Conservation (phyloP, 2,797 vertebrate genomes). For the Simalia tracyae region DNA sequence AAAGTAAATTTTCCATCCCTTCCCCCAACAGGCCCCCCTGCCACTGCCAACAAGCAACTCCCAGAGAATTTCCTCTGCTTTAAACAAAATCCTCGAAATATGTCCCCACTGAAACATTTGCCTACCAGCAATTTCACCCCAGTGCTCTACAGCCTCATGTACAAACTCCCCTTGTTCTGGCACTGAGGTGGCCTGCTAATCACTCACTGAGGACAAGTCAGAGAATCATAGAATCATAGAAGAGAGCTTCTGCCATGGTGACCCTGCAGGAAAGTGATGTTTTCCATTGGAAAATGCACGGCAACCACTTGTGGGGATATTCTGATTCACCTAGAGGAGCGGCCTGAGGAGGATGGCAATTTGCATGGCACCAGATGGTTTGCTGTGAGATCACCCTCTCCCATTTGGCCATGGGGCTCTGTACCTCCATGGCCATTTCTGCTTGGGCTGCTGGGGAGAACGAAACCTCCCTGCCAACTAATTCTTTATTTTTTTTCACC, state of each 20-base stretch:
- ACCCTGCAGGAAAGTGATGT: not conserved
- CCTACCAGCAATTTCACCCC: not conserved
- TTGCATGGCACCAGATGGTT: not conserved
- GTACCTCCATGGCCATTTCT: not conserved
- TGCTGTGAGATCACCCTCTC: not conserved
- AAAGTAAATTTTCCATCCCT: not conserved
- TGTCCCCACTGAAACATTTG: not conserved
- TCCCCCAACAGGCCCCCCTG: not conserved
- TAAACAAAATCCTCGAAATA: not conserved
- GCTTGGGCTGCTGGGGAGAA: not conserved
- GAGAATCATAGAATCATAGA: not conserved
- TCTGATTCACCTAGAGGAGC: not conserved
- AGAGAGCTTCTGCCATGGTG: not conserved
- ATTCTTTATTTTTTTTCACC: not conserved
- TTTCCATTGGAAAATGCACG: not conserved
- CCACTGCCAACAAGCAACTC: too few relatives aligned
- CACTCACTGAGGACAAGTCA: not conserved
- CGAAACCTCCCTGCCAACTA: not conserved
- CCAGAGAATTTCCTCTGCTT: not conserved
- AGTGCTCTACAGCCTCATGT: not conserved
- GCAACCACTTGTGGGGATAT: not conserved
- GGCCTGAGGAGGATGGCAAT: not conserved
- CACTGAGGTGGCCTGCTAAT: not conserved
- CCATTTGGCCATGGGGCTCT: not conserved
- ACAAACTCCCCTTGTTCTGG: not conserved